These are phyloP conservation scores for Aphelenchoides fujianensis DNA, from an alignment of 1,140 invertebrate genomes.

Conservation along the genomic window DNA sequence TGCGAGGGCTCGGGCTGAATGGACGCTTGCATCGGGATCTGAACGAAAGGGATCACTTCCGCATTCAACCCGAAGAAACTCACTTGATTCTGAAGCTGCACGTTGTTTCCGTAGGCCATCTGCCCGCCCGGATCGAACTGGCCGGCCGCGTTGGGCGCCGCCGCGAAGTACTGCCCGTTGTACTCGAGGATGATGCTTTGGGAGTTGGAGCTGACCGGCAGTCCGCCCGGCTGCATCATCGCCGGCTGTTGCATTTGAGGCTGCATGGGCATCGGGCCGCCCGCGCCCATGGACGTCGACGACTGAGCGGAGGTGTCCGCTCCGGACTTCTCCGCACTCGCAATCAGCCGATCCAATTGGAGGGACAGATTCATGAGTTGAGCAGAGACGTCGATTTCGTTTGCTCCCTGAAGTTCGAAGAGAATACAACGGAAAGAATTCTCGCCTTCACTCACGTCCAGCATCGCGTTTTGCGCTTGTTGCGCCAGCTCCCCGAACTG, in stretches of 20 bases:
- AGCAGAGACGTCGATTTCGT: background rate
- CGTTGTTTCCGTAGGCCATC: background rate
- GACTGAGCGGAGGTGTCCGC: background rate
- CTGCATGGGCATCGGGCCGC: background rate
- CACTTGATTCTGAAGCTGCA: background rate
- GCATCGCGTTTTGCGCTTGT: background rate
- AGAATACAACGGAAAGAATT: no score
- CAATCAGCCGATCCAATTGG: background rate
- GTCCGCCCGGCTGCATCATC: background rate
- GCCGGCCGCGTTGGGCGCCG: background rate
- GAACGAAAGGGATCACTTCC: background rate
- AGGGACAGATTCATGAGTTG: background rate
- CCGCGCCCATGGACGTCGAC: background rate
- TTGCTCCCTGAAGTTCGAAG: background rate
- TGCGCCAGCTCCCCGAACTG: background rate
- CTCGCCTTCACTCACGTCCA: no score
- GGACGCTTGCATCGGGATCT: background rate
- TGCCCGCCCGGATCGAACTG: background rate
- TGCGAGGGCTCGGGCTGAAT: background rate
- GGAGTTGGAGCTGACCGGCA: background rate
- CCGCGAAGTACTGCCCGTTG: background rate
- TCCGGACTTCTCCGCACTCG: background rate
- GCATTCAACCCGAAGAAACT: conserved; percentile 6
- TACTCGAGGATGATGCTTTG: background rate
- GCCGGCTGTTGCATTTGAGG: background rate